Evolutionary conservation across 2,797 vertebrate species (phyloP), one percentile per base, ranked within the genome.

Genomic region (Clarias fuscus): DNA sequence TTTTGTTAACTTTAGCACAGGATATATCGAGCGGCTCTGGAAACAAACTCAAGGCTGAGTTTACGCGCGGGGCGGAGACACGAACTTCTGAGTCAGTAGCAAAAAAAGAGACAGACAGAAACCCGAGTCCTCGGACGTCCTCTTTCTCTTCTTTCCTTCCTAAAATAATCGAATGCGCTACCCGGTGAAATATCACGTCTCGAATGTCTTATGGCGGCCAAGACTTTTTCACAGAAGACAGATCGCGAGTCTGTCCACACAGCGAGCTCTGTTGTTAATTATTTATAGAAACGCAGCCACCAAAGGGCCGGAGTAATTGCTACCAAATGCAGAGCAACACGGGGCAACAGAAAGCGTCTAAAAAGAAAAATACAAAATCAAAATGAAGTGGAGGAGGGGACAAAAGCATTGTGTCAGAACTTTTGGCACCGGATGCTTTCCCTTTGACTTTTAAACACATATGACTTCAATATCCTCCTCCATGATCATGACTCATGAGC

Each of bases 281-380:
- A 96, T 96, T 95, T 95, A 95, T 95, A 95, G 94, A 89, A 89
- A 88, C 91, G 76, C 48, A 83, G 89, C 91, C 90, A 91, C 92
- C 82, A 88, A 89, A 91, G 58, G 92, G 81, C 88, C 77, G 30
- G 76, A 86, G 92, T 94, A 93, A 96, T 93, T 91, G 92, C 94
- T 94, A 94, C 94, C 95, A 95, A 94, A 95, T 94, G 95, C 91
- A 92, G 80, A 91, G 91, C 85, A 90, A 92, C 65, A 37, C 83
- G 58, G 76, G 84, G 62, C 79, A 80, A 83, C 84, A 58, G 77
- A 68, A 68, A 84, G 76, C 78, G 65, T 82, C 86, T 90, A 71
- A 27, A 78, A n/a, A 82, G 70, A 76, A 67, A 37, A 37, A 37
- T 37, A 37, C 37, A 17, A 40, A 61, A 24, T 24, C n/a, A 84